Percentiles rank a stretch among this genome's conserved stretches.
Evolutionary conservation across 2,888 invertebrate species (phyloP).

Genomic region (Tribolium freemani): DNA sequence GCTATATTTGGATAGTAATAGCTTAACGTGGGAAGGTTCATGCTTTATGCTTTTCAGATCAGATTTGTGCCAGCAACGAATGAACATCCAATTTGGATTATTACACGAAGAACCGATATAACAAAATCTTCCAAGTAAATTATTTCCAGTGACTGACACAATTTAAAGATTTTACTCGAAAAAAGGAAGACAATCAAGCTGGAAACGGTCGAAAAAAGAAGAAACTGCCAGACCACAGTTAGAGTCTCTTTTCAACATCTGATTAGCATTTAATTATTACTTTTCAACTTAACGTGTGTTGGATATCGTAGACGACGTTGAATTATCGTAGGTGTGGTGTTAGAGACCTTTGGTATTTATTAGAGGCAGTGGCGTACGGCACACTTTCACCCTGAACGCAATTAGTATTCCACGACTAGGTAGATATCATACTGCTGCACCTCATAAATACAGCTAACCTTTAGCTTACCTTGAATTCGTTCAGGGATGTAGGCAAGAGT

Average conservation of each 20-base stretch:
- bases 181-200: background rate
- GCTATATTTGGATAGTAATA: background rate
- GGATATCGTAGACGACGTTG: conserved; percentile 21
- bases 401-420: conserved; percentile 30
- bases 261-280: conserved; percentile 32
- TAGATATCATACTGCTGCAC: conserved; percentile 28
- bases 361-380: conserved; percentile 37
- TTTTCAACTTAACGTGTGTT: conserved; percentile 1
- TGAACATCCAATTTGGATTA: conserved; percentile 6
- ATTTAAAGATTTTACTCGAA: background rate
- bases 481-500: conserved; percentile 29
- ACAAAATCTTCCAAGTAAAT: background rate
- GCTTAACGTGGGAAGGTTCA: background rate
- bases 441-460: conserved; percentile 25
- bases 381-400: conserved; percentile 34
- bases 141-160: conserved; percentile 8
- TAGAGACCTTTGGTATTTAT: conserved; percentile 36
- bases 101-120: background rate
- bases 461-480: conserved; percentile 37
- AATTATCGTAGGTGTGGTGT: conserved; percentile 37
- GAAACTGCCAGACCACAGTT: conserved; percentile 5
- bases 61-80: conserved; percentile 1
- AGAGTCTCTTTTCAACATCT: background rate
- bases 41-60: conserved; percentile 3
- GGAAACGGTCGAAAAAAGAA: background rate